phyloP scores from a whole-genome alignment of 2,888 invertebrate species.

The Lasioglossum pauxillum region DNA sequence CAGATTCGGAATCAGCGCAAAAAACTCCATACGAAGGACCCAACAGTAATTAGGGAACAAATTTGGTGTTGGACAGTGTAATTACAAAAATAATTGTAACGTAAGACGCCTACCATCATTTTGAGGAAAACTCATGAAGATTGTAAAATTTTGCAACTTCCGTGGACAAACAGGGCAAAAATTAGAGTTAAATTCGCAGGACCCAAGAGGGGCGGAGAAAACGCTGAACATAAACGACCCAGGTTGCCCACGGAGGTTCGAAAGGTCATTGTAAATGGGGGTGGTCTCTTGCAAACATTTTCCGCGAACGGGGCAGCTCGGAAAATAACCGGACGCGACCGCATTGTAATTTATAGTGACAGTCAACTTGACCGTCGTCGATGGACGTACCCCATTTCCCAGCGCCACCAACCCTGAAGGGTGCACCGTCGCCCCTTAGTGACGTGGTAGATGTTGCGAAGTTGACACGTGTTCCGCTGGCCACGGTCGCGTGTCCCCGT shows the following conservation, averaged over 20 bases:
- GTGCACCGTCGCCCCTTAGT: constrained; percentile 68
- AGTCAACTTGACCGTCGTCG: constrained; percentile 55
- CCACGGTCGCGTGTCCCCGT: constrained; percentile 52
- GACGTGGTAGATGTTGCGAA: constrained; percentile 69
- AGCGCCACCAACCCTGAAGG: constrained; percentile 77
- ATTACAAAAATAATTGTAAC: background rate
- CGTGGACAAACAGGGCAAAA: background rate
- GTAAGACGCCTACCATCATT: background rate
- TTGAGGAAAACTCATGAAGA: background rate
- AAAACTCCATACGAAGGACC: too few species aligned
- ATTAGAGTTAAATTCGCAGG: background rate
- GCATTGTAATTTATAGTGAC: constrained; percentile 25
- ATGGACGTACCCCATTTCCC: constrained; percentile 82
- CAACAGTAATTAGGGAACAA: too few species aligned
- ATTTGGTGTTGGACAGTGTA: too few species aligned
- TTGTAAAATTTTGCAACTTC: background rate
- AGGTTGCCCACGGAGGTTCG: background rate
- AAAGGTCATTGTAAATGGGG: background rate
- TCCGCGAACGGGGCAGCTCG: background rate
- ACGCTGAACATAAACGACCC: background rate
- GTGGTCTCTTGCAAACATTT: background rate
- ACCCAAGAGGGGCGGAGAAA: background rate
- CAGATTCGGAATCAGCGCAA: too few species aligned
- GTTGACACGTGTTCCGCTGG: constrained; percentile 45
- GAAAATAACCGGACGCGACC: background rate